Base-by-base conservation (phyloP, 2,113 vertebrate genomes). In the Oreochromis spilurus region DNA sequence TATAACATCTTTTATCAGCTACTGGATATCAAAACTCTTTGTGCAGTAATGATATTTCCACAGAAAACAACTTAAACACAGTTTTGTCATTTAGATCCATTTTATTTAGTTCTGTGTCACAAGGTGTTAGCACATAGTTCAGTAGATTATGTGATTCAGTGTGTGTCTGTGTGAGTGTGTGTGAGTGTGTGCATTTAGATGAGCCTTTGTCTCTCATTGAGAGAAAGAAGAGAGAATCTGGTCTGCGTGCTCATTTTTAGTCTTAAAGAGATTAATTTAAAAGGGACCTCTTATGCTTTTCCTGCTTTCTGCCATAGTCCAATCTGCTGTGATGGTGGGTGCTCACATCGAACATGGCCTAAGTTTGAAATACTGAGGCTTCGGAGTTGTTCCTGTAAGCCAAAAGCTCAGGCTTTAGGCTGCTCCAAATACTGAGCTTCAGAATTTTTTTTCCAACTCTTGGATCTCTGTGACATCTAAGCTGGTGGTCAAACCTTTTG, bases 181-280 rank as follows among this genome's bases (percentile, higher is more conserved):
- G 50, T 79, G 83, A 79, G 82, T 4, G 57, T 5, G 14, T 1
- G 82, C 7, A 24, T 89, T 88, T 78, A 78, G 48, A 48, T 82
- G n/a, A 85, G 45, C 50, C 62, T 91, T 34, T 90, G 75, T 89
- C 48, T 86, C 40, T 77, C 40, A 50, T 3, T 82, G 60, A 54
- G 77, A 83, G 81, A 86, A 38, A 65, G 60, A 43, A 80, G 24
- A 84, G 43, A 48, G 50, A 53, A 50, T 84, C 36, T 72, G 50
- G 21, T 92, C 65, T 62, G 13, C 2, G 6, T 77, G 43, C 19
- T 83, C 31, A 62, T 45, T 60, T 55, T 31, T 17, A 57, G 6
- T 87, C 29, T 7, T 36, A 58, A 52, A 50, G 50, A 75, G 48
- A 72, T 84, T n/a, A 40, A 10, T 60, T 65, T 62, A 77, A 77